phyloP scores from a whole-genome alignment of 1,140 invertebrate genomes.

The Drosophila kurseongensis region DNA sequence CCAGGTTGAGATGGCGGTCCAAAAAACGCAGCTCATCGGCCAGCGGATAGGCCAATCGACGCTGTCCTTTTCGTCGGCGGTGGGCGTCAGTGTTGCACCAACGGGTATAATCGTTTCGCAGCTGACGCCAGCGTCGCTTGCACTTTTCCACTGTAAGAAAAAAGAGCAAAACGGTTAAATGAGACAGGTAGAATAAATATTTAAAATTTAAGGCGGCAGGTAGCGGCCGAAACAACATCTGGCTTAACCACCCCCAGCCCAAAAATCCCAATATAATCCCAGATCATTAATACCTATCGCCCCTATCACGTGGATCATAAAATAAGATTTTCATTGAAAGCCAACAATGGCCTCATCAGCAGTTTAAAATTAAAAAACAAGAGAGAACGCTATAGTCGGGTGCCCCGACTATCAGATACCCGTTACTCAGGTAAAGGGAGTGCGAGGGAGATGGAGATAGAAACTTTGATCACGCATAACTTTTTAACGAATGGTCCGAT shows the following conservation, averaged over 20 bases:
- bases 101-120: slow-evolving; percentile 60
- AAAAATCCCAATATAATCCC: not conserved
- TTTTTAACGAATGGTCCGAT: too few species aligned
- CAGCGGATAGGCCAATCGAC: slow-evolving; percentile 28
- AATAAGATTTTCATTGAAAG: too few species aligned
- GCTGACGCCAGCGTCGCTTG: slow-evolving; percentile 64
- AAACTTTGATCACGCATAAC: too few species aligned
- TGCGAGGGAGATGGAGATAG: too few species aligned
- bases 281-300: not conserved
- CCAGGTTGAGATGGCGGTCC: slow-evolving; percentile 30
- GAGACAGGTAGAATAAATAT: slow-evolving; percentile 28
- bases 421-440: too few species aligned
- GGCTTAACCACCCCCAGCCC: slow-evolving; percentile 1
- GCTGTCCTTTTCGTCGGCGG: slow-evolving; percentile 23
- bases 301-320: not conserved
- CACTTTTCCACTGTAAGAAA: slow-evolving; percentile 53
- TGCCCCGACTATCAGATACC: too few species aligned
- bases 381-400: too few species aligned
- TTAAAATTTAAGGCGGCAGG: slow-evolving; percentile 8
- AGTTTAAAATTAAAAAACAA: not conserved
- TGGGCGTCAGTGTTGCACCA: slow-evolving; percentile 25
- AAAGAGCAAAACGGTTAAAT: not conserved
- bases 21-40: slow-evolving; percentile 50
- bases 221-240: not conserved
- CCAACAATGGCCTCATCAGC: not conserved